Percentiles rank a stretch among this genome's conserved stretches.
phyloP scores from a whole-genome alignment of 2,797 vertebrate genomes.

The Thaleichthys pacificus region DNA sequence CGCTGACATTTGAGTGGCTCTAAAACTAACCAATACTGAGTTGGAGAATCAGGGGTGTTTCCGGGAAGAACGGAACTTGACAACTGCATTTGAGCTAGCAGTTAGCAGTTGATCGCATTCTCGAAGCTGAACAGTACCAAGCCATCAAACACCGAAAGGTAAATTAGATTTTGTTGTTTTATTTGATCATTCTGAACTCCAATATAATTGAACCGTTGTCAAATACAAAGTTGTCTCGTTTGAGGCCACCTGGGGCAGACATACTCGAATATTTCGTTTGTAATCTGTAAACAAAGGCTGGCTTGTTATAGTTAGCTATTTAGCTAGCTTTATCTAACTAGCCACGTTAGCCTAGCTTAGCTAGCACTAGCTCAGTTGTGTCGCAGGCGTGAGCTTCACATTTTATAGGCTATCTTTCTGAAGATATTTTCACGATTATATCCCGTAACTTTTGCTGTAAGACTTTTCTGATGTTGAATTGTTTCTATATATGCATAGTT shows the following conservation, averaged over 20 bases:
- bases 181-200: not conserved
- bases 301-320: not conserved
- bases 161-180: conserved; percentile 9
- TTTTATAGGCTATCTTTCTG: not conserved
- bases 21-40: conserved; percentile 29
- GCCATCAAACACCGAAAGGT: conserved; percentile 23
- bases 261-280: not conserved
- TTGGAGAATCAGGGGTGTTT: conserved; percentile 11
- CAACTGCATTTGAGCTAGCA: conserved; percentile 24
- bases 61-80: conserved; percentile 31
- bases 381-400: not conserved
- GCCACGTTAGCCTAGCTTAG: too few relatives aligned
- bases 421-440: too few relatives aligned
- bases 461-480: not conserved
- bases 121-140: conserved; percentile 12
- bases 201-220: not conserved
- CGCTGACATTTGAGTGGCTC: conserved; percentile 16
- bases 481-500: not conserved
- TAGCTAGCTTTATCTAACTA: not conserved
- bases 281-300: not conserved
- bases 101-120: conserved; percentile 10
- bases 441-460: too few relatives aligned
- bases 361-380: not conserved
- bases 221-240: not conserved
- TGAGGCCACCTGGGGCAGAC: too few relatives aligned